Conservation (phyloP, 2,797 vertebrate species). For the Mus minutoides region DNA sequence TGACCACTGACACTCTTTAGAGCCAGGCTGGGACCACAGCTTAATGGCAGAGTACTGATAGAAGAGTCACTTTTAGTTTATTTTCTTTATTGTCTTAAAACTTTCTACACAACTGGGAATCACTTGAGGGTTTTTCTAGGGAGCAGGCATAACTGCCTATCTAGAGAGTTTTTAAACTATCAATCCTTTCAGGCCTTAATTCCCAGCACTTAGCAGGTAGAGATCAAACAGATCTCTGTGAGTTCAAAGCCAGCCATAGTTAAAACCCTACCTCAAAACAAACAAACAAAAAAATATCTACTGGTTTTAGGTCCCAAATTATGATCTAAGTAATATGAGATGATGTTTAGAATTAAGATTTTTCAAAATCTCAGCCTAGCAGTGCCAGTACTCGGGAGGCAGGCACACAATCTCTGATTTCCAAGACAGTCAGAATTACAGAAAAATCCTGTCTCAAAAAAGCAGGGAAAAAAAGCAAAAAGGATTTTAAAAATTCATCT, state of each 20-base stretch:
- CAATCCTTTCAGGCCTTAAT: not conserved
- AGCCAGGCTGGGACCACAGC: not conserved
- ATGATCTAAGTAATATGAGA: not conserved
- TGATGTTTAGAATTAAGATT: not conserved
- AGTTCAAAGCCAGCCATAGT: not conserved
- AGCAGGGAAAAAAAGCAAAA: not conserved
- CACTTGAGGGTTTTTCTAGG: not conserved
- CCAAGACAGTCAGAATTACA: not conserved
- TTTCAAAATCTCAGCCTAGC: not conserved
- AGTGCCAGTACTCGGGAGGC: not conserved
- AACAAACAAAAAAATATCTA: not conserved
- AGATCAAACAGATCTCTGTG: not conserved
- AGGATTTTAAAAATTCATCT: not conserved
- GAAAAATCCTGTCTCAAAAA: not conserved
- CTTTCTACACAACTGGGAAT: not conserved
- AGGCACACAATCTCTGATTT: not conserved
- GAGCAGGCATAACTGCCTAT: not conserved
- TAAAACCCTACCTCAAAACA: not conserved
- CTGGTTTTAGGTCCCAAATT: not conserved
- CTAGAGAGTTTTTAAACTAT: not conserved
- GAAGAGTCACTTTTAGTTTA: not conserved
- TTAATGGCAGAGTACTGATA: not conserved
- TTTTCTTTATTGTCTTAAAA: constrained; percentile 8
- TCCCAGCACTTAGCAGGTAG: not conserved
- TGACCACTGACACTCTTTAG: not conserved